phyloP scores from a whole-genome alignment of 2,888 invertebrate genomes.

The Nymphalis urticae region DNA sequence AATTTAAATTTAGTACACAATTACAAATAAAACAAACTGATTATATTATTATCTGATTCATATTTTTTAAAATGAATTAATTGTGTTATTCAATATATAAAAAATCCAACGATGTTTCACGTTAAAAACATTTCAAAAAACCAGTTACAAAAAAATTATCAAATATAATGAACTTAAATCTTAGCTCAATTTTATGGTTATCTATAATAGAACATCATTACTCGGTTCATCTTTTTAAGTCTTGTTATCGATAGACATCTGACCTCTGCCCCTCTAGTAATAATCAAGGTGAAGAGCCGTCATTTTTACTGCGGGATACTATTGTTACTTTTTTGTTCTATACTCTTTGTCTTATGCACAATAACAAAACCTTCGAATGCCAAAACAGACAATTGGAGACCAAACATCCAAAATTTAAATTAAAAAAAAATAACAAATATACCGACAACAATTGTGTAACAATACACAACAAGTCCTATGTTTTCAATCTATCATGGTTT shows the following conservation, averaged over 20 bases:
- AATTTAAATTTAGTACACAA: too few relatives aligned
- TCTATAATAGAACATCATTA: conserved; percentile 42
- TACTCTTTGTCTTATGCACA: conserved; percentile 44
- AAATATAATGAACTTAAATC: conserved; percentile 16
- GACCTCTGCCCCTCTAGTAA: conserved; percentile 67
- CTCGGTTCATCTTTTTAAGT: conserved; percentile 34
- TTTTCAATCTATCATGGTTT: conserved; percentile 30
- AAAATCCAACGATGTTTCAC: background rate
- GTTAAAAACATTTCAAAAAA: background rate
- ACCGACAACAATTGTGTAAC: conserved; percentile 8
- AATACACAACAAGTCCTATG: conserved; percentile 7
- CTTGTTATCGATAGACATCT: conserved; percentile 61
- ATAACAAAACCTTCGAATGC: conserved; percentile 22
- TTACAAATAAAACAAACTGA: too few relatives aligned
- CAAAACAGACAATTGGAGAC: conserved; percentile 6
- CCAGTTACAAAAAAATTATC: conserved; percentile 5
- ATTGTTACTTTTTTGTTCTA: conserved; percentile 59
- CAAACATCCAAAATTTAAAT: background rate
- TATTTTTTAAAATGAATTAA: too few relatives aligned
- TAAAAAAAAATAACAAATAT: background rate
- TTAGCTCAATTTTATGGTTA: conserved; percentile 29
- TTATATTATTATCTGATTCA: too few relatives aligned
- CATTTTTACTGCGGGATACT: conserved; percentile 58
- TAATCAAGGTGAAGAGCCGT: conserved; percentile 66
- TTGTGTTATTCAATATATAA: background rate